Conservation (phyloP, 2,113 vertebrate species). For the human (Homo sapiens) region GRCh38 chr11:131037001-131037500, state of each 20-base stretch:
- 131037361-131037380: no score
- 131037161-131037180: background rate
- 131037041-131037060: background rate
- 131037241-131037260: background rate
- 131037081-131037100: background rate
- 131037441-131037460: no score
- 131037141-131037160: background rate
- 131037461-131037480: no score
- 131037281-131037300: background rate
- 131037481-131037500: no score
- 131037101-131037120: background rate
- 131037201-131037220: background rate
- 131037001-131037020: slow-evolving; percentile 35
- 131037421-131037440: no score
- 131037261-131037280: slow-evolving; percentile 12
- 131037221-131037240: background rate
- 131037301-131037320: background rate
- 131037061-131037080: background rate
- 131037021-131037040: background rate
- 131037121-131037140: background rate
- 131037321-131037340: background rate
- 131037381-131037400: no score
- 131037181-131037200: background rate
- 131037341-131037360: no score
- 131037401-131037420: no score